Percentiles rank a stretch among this genome's conserved stretches.
phyloP scores from a whole-genome alignment of 1,140 invertebrate species.

The Aradophagus sp. region DNA sequence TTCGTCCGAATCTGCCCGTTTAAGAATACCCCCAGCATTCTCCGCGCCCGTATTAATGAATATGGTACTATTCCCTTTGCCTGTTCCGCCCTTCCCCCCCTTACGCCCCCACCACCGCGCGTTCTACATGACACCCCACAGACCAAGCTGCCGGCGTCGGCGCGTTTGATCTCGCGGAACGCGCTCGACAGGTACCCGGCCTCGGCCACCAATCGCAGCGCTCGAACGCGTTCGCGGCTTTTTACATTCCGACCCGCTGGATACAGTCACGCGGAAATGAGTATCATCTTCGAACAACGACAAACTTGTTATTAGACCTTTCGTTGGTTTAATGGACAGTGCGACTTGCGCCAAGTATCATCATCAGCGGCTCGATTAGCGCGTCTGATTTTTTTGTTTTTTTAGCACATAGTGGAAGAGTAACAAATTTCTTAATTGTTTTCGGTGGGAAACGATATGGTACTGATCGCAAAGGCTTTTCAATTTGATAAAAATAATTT shows the following conservation, averaged over 20 bases:
- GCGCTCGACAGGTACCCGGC: conserved; percentile 64
- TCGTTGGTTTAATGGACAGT: too few relatives aligned
- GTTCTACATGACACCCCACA: conserved; percentile 68
- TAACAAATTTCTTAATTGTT: too few relatives aligned
- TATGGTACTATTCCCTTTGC: conserved; percentile 60
- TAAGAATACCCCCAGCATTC: conserved; percentile 64
- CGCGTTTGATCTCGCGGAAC: conserved; percentile 65
- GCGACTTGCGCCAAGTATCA: too few relatives aligned
- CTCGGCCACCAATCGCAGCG: conserved; percentile 51
- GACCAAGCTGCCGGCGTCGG: conserved; percentile 63
- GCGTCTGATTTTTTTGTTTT: too few relatives aligned
- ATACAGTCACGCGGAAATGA: conserved; percentile 48
- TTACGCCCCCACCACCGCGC: conserved; percentile 1
- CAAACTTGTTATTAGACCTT: conserved; percentile 24
- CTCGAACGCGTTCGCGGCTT: conserved; percentile 61
- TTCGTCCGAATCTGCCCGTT: conserved; percentile 40
- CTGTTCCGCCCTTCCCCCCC: conserved; percentile 33
- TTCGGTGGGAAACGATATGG: too few relatives aligned
- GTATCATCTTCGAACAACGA: conserved; percentile 43
- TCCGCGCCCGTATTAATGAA: conserved; percentile 62
- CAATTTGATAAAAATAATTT: too few relatives aligned
- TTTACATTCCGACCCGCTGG: conserved; percentile 63
- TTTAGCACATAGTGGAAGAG: too few relatives aligned
- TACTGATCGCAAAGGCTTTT: too few relatives aligned
- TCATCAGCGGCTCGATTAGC: too few relatives aligned